phyloP scores from a whole-genome alignment of 2,113 vertebrate genomes.

The Epinephelus lanceolatus region DNA sequence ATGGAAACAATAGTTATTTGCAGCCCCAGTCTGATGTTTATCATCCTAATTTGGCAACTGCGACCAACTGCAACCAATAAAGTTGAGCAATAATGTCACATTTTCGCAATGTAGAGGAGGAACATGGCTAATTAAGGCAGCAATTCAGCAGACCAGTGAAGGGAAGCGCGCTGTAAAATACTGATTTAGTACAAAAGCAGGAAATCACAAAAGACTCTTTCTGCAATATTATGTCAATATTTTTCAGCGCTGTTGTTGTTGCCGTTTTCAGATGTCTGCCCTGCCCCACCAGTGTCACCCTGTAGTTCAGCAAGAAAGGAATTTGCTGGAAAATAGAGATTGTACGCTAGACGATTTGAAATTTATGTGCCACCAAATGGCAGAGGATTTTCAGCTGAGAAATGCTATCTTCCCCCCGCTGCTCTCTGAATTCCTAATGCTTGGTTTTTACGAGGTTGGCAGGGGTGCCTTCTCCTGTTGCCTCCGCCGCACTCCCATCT shows the following conservation, averaged over 20 bases:
- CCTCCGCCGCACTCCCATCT: constrained; percentile 67
- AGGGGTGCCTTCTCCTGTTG: constrained; percentile 68
- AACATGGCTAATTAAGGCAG: background rate
- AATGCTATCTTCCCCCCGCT: constrained; percentile 57
- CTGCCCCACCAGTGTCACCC: constrained; percentile 4
- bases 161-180: background rate
- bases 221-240: background rate
- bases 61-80: background rate
- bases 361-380: constrained; percentile 70
- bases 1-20: background rate
- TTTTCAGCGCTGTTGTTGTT: constrained; percentile 8
- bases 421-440: constrained; percentile 74
- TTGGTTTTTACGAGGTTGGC: constrained; percentile 68
- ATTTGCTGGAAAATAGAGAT: constrained; percentile 43
- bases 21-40: constrained; percentile 11
- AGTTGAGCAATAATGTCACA: background rate
- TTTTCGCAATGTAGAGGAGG: background rate
- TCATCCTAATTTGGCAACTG: constrained; percentile 19
- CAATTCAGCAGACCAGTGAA: background rate
- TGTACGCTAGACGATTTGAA: constrained; percentile 34
- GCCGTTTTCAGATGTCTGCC: constrained; percentile 6
- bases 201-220: constrained; percentile 4
- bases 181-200: background rate
- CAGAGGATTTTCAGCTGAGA: constrained; percentile 64
- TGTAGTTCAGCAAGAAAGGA: constrained; percentile 36